Conservation (phyloP, 2,888 invertebrate species). For the Gortyna flavago region DNA sequence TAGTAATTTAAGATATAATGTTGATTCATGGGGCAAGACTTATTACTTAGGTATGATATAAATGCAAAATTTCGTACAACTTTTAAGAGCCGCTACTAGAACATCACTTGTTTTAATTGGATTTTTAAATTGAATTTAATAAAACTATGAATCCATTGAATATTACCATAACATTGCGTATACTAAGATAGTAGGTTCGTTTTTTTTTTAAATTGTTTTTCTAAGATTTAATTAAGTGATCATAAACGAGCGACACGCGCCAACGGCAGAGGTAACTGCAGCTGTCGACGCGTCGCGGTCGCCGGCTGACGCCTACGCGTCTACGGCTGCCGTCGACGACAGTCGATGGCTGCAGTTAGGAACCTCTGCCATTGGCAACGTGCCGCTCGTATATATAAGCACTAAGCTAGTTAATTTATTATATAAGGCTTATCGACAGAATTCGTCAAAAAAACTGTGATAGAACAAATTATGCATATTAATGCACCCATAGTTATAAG, state of each 20-base stretch:
- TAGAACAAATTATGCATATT: constrained; percentile 67
- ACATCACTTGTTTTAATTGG: constrained; percentile 1
- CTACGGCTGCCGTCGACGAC: neutral
- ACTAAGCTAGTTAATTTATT: constrained; percentile 4
- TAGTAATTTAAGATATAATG: constrained; percentile 10
- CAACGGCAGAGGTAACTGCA: neutral
- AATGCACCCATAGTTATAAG: constrained; percentile 30
- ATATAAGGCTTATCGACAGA: constrained; percentile 41
- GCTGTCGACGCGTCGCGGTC: neutral
- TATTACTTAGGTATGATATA: neutral
- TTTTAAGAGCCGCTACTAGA: neutral
- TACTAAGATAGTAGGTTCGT: neutral
- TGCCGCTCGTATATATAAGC: neutral
- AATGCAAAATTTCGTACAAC: neutral
- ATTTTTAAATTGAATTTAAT: neutral
- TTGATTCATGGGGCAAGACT: neutral
- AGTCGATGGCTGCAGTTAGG: too few relatives aligned
- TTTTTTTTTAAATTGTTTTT: neutral
- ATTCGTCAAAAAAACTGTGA: constrained; percentile 87
- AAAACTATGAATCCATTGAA: neutral
- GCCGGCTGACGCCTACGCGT: too few relatives aligned
- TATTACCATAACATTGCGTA: too few relatives aligned
- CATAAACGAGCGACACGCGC: neutral
- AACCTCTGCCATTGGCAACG: neutral
- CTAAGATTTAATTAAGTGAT: constrained; percentile 16